Evolutionary conservation across 1,140 invertebrate species (phyloP), one percentile per base, ranked within the genome.

Genomic region (Drosophila tani): DNA sequence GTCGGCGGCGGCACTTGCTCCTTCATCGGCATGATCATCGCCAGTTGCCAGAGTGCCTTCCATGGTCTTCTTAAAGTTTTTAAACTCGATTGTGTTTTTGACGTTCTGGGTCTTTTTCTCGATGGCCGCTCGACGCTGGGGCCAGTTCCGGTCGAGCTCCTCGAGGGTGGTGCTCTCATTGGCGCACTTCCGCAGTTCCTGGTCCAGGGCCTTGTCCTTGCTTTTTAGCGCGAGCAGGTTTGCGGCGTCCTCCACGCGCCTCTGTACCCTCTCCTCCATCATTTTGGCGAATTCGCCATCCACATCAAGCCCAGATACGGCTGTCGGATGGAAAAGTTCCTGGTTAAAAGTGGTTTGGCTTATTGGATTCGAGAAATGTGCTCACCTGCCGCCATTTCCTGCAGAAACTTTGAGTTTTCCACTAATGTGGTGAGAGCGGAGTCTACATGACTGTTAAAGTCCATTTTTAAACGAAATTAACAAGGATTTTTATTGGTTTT

Each of bases 21-120:
- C 11, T 21, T 2, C 24, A n/a, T 7, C 9, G 5, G 19, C 19
- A 3, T 7, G 15, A 11, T 5, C 5, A 11, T 5, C 5, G 17
- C 3, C 14, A 15, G 15, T n/a, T 21, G 19, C 4, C 5, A 21
- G 12, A 21, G 14, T 21, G 15, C 5, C 35, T 9, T 67, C 32
- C 14, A 82, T 5, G 7, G 50, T 3, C 3, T 27, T 27, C 9
- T 58, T 73, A 35, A 82, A 82, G 15, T 47, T 38, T 29, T 74
- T 82, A 9, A 67, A 82, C 27, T 82, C 75, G 4, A 11, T 5
- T 2, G 38, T 45, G 3, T 45, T 17, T 38, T 82, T 79, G 5
- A 79, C 27, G 8, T 67, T 74, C 5, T 35, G 8, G 0, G 57
- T 43, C 38, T 74, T 82, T 2, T 51, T 59, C 2, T 55, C 60